Evolutionary conservation across 2,113 vertebrate species (phyloP).

Genomic region (Chaenocephalus aceratus): DNA sequence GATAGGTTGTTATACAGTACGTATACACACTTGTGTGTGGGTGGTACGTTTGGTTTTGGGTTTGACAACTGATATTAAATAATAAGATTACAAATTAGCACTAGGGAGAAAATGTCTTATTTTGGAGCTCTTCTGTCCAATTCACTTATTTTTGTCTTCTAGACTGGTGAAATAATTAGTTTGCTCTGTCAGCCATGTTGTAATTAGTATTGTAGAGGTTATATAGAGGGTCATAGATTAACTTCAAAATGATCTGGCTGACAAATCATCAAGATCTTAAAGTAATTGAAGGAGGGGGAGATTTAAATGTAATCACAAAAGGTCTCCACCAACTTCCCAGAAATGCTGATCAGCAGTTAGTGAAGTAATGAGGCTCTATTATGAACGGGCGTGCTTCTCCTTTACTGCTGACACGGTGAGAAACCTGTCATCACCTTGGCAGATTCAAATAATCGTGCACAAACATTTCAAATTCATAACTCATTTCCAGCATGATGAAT

Average conservation of each 20-base stretch:
- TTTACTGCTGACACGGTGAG: conserved; percentile 47
- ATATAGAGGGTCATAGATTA: conserved; percentile 8
- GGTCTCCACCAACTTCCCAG: conserved; percentile 27
- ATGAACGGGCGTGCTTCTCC: conserved; percentile 21
- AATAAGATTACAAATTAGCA: no score
- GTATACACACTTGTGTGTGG: no score
- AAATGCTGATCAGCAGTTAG: conserved; percentile 45
- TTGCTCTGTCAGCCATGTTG: neutral
- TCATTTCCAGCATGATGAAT: conserved; percentile 33
- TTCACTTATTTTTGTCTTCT: neutral
- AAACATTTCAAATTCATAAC: conserved; percentile 50
- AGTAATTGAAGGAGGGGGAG: conserved; percentile 20
- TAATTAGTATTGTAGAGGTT: conserved; percentile 4
- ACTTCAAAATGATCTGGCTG: conserved; percentile 15
- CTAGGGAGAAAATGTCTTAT: no score
- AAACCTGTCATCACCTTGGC: conserved; percentile 50
- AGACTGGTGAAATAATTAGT: neutral
- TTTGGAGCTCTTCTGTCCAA: neutral
- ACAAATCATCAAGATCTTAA: conserved; percentile 25
- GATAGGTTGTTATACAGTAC: no score
- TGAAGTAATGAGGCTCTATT: conserved; percentile 59
- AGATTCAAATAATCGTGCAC: conserved; percentile 58
- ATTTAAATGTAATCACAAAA: conserved; percentile 61
- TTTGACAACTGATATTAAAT: no score
- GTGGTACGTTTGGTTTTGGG: no score